Base-by-base conservation (phyloP, 35 echinoderm and acorn worm species). In the Nesometra sesokonis region DNA sequence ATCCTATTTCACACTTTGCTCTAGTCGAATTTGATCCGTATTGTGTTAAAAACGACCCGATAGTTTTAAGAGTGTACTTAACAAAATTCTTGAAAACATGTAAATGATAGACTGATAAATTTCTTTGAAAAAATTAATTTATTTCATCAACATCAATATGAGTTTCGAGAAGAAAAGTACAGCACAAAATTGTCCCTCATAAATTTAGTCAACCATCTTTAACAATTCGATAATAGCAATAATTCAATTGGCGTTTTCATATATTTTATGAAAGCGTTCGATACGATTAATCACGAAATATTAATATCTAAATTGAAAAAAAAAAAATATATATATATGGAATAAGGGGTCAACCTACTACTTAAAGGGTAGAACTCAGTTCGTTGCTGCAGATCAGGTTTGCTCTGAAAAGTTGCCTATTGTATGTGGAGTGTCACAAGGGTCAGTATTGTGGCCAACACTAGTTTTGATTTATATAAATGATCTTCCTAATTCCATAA, bases 281-380 rank as follows among this genome's bases (percentile, higher is more conserved):
- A 32, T 30, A 80, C 78, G 31, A 80, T 80, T 80, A 80, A 80
- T 80, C 78, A 80, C 23, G 78, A 80, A 34, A 35, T 80, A 34
- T 80, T 80, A 32, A 32, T 80, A 32, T 80, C 78, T 80, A 80
- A 80, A 80, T 23, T 80, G 11, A 13, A 80, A 34, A 13, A 80
- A 3, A n/a, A n/a, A n/a, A n/a, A n/a, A n/a, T n/a, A n/a, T n/a
- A n/a, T n/a, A n/a, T n/a, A n/a, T 80, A 80, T 80, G 78, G 78
- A 32, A 35, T 80, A 35, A 80, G 78, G 32, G 78, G 78, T 35
- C 31, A 80, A 32, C 78, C 78, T 13, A 35, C 27, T 80, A 80
- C 32, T 35, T 80, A 80, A 80, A 80, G 13, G 31, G 34, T 4
- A 80, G 78, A 80, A 32, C 31, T 34, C 78, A 80, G 32, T 80